Conservation (phyloP, 35 echinoderm and acorn worm species). For the Eucidaris tribuloides region DNA sequence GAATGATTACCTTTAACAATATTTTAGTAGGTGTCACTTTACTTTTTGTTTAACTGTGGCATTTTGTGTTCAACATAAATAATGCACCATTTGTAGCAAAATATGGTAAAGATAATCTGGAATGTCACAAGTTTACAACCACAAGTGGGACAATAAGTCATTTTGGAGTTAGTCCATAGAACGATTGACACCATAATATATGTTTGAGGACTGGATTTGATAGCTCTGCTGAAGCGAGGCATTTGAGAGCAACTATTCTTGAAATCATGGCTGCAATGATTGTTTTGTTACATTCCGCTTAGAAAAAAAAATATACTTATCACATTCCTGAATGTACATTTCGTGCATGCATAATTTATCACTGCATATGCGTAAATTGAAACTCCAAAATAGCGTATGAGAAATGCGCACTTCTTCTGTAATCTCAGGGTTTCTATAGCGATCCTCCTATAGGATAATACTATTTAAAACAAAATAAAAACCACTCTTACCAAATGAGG, state of each 20-base stretch:
- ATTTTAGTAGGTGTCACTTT: neutral
- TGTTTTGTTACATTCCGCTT: no score
- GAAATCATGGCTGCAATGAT: no score
- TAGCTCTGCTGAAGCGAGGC: no score
- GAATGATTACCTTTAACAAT: no score
- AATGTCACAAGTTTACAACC: neutral
- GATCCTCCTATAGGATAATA: neutral
- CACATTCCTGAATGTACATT: no score
- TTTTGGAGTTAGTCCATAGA: no score
- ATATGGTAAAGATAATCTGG: neutral
- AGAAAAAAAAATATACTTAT: no score
- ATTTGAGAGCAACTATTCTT: no score
- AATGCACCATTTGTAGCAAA: neutral
- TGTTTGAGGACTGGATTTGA: no score
- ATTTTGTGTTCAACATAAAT: neutral
- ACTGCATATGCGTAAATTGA: neutral
- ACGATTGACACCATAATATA: no score
- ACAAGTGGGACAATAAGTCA: neutral
- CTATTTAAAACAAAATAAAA: neutral
- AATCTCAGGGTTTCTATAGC: neutral
- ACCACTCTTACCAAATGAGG: slow-evolving; percentile 56
- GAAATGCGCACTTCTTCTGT: neutral
- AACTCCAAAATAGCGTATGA: neutral
- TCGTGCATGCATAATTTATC: no score
- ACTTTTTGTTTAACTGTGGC: neutral